These are phyloP conservation scores for Callipepla californica DNA, from an alignment of 2,113 vertebrate genomes.

Conservation along the genomic window DNA sequence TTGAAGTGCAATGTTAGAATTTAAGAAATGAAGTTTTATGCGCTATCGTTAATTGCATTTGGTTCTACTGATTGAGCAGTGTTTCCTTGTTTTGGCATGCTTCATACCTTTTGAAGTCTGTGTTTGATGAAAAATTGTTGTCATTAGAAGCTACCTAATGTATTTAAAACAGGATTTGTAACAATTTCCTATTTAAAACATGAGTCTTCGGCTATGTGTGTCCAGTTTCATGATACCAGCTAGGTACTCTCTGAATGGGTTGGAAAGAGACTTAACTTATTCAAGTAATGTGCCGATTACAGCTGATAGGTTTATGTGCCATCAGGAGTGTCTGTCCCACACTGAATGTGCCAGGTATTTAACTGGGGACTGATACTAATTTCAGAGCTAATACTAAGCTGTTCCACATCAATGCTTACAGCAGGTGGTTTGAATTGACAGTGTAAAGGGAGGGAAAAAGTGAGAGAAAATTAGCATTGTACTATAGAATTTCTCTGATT, in stretches of 20 bases:
- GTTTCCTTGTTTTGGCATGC: accelerated
- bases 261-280: conserved; percentile 64
- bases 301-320: conserved; percentile 84
- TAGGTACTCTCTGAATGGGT: conserved; percentile 73
- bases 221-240: conserved; percentile 28
- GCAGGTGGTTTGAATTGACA: conserved; percentile 88
- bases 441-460: conserved; percentile 77
- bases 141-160: background rate
- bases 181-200: background rate
- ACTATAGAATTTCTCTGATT: conserved; percentile 88
- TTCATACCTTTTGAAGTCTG: background rate
- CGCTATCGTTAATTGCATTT: background rate
- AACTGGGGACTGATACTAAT: conserved; percentile 94
- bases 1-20: conserved; percentile 1
- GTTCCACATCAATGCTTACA: conserved; percentile 90
- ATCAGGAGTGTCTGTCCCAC: conserved; percentile 84
- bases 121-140: background rate
- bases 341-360: conserved; percentile 88
- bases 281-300: conserved; percentile 80
- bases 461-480: conserved; percentile 87
- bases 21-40: background rate
- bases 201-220: background rate
- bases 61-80: background rate
- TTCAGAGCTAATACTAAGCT: conserved; percentile 95
- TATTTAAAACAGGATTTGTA: conserved; percentile 1